Percentiles rank a stretch among this genome's conserved stretches.
phyloP scores from a whole-genome alignment of 53 echinoderm and acorn worm species.

The Astropecten irregularis region DNA sequence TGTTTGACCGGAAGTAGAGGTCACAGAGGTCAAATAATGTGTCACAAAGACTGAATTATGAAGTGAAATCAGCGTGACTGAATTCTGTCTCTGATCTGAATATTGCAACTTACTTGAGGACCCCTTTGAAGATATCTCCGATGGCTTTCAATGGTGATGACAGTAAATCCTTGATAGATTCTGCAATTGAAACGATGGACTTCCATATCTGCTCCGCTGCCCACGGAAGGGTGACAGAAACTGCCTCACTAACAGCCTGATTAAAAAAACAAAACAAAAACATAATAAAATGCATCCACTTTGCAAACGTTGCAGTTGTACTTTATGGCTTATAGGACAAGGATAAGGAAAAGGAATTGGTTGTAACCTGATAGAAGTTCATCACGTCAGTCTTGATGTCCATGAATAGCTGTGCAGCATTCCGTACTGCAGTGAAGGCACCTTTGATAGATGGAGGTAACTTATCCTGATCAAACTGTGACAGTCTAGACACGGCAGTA shows the following conservation, averaged over 20 bases:
- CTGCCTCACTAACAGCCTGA: slow-evolving; percentile 44
- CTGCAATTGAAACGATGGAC: slow-evolving; percentile 11
- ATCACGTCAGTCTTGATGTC: slow-evolving; percentile 67
- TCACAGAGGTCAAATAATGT: no score
- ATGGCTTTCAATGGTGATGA: slow-evolving; percentile 41
- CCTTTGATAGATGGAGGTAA: slow-evolving; percentile 38
- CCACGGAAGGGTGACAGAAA: slow-evolving; percentile 37
- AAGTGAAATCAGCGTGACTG: no score
- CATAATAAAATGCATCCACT: neutral
- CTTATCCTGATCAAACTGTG: slow-evolving; percentile 24
- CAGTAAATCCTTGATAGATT: slow-evolving; percentile 9
- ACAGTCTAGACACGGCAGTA: slow-evolving; percentile 24
- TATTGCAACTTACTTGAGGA: slow-evolving; percentile 44
- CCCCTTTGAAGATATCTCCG: slow-evolving; percentile 25
- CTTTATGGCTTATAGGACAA: no score
- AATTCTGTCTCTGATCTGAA: no score
- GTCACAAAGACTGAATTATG: no score
- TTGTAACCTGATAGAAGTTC: slow-evolving; percentile 57
- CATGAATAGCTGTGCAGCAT: slow-evolving; percentile 35
- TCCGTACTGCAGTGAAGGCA: slow-evolving; percentile 17
- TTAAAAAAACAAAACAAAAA: neutral
- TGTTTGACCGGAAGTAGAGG: no score
- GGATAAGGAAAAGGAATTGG: no score
- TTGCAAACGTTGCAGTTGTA: neutral
- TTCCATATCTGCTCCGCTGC: slow-evolving; percentile 43